phyloP scores from a whole-genome alignment of 2,888 invertebrate genomes.

The Nomada fabriciana region DNA sequence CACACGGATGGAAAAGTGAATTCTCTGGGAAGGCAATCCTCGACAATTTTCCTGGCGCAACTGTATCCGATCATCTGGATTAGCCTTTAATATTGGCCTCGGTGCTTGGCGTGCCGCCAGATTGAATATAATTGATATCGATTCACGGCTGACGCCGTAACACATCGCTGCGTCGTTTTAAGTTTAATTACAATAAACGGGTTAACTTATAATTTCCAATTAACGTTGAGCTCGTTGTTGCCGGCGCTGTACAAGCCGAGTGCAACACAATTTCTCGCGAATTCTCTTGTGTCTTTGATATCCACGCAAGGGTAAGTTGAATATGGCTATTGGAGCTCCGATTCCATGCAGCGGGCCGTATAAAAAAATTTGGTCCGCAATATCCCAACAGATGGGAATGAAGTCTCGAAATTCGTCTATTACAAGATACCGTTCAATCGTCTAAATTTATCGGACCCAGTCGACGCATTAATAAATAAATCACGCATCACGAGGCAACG shows the following conservation, averaged over 20 bases:
- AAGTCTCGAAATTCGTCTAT: background rate
- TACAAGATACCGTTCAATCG: background rate
- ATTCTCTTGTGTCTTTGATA: too few relatives aligned
- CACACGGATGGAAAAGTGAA: slow-evolving; percentile 47
- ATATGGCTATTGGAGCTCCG: too few relatives aligned
- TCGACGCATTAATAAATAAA: slow-evolving; percentile 37
- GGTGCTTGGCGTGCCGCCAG: slow-evolving; percentile 59
- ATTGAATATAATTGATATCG: slow-evolving; percentile 66
- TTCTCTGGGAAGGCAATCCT: slow-evolving; percentile 43
- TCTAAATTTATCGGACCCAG: slow-evolving; percentile 36
- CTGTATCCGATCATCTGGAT: slow-evolving; percentile 66
- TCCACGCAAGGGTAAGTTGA: too few relatives aligned
- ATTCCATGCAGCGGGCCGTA: too few relatives aligned
- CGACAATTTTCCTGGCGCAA: slow-evolving; percentile 49
- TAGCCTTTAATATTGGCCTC: slow-evolving; percentile 62
- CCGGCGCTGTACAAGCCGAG: too few relatives aligned
- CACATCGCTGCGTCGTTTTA: slow-evolving; percentile 40
- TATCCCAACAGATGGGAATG: background rate
- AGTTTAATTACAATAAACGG: slow-evolving; percentile 39
- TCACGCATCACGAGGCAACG: slow-evolving; percentile 40
- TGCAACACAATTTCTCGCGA: too few relatives aligned
- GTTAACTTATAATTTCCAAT: slow-evolving; percentile 39
- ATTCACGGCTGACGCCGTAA: slow-evolving; percentile 38
- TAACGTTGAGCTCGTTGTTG: slow-evolving; percentile 11
- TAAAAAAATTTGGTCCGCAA: too few relatives aligned